Conservation (phyloP, 2,113 vertebrate genomes). For the Microtus ochrogaster region DNA sequence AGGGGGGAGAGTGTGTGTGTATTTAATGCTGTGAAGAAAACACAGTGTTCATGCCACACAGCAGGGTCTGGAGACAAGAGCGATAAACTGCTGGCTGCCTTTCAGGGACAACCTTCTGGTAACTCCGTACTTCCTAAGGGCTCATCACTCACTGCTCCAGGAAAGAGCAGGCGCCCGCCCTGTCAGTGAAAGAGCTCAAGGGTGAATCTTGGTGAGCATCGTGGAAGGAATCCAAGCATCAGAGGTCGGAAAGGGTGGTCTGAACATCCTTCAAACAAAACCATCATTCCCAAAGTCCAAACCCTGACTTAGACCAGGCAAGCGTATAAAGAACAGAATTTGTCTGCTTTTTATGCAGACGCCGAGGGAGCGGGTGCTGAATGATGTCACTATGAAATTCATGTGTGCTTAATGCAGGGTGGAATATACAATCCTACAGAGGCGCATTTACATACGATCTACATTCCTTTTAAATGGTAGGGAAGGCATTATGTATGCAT, state of each 20-base stretch:
- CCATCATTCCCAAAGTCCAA: neutral
- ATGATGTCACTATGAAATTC: constrained; percentile 10
- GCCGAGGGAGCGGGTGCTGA: neutral
- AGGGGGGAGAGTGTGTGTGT: too few relatives aligned
- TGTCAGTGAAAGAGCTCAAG: neutral
- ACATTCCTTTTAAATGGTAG: neutral
- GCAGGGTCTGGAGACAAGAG: neutral
- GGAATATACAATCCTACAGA: neutral
- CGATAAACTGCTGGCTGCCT: neutral
- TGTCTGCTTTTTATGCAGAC: constrained; percentile 46
- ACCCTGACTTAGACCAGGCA: neutral
- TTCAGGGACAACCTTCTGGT: neutral
- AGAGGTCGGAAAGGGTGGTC: neutral
- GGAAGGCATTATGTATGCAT: constrained; percentile 40
- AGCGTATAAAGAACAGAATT: neutral
- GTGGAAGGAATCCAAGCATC: neutral
- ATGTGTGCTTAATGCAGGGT: neutral
- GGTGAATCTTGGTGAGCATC: neutral
- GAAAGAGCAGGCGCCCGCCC: neutral
- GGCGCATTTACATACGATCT: constrained; percentile 56
- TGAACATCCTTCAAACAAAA: neutral
- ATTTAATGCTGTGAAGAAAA: neutral
- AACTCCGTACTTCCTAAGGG: neutral
- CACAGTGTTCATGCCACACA: neutral
- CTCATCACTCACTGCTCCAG: neutral